Conservation (phyloP, 2,113 vertebrate species). For the Tetrax tetrax region DNA sequence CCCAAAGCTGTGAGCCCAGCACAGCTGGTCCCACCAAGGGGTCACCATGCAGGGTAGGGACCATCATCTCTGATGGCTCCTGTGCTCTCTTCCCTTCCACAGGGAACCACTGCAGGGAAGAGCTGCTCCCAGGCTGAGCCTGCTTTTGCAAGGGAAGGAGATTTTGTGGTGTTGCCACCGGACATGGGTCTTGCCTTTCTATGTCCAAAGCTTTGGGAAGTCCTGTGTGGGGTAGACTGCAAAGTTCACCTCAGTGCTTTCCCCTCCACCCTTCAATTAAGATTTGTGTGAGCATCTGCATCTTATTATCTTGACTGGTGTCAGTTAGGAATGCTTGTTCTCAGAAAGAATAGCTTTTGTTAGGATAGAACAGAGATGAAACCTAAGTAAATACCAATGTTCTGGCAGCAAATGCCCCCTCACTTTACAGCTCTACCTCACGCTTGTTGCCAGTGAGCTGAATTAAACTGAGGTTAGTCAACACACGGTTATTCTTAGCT, state of each 20-base stretch:
- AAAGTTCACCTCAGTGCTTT: background rate
- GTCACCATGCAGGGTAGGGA: background rate
- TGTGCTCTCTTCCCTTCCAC: background rate
- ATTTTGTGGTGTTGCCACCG: background rate
- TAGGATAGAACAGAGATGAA: background rate
- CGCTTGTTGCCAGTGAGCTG: background rate
- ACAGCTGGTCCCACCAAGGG: background rate
- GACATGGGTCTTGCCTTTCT: background rate
- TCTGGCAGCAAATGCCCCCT: background rate
- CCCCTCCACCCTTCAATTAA: background rate
- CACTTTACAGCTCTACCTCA: background rate
- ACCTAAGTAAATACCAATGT: background rate
- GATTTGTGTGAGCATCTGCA: accelerated
- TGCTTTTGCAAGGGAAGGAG: background rate
- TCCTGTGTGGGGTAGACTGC: background rate
- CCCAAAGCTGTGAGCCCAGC: background rate
- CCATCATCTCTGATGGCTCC: background rate
- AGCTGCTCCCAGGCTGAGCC: background rate
- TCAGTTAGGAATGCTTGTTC: background rate
- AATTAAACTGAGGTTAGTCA: background rate
- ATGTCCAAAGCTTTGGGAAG: background rate
- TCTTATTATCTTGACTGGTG: too few species aligned
- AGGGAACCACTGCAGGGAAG: background rate
- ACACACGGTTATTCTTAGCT: background rate
- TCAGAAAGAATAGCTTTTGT: background rate